Evolutionary conservation across 2,888 invertebrate species (phyloP).

Genomic region (Opisthograptis luteolata): DNA sequence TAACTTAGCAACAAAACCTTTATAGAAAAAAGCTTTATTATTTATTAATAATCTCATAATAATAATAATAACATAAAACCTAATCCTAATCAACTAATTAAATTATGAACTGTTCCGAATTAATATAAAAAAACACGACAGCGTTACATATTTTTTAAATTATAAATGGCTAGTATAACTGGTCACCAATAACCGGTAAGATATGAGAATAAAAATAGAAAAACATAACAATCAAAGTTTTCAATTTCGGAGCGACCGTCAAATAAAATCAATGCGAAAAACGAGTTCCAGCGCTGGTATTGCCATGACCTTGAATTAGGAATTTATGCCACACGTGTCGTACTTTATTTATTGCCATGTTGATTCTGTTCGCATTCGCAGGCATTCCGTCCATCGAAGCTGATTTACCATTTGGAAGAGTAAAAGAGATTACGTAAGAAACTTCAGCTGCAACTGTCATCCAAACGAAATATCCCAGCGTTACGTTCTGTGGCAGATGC

Average conservation of each 20-base stretch:
- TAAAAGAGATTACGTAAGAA: not conserved
- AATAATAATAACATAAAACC: not conserved
- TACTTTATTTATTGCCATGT: constrained; percentile 43
- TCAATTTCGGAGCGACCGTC: constrained; percentile 18
- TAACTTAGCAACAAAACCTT: too few species aligned
- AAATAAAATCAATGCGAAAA: constrained; percentile 10
- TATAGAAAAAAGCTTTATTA: too few species aligned
- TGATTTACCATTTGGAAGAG: constrained; percentile 4
- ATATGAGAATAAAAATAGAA: constrained; percentile 7
- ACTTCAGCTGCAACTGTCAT: too few species aligned
- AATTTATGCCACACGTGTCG: constrained; percentile 66
- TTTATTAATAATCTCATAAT: too few species aligned
- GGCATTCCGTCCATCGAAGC: constrained; percentile 27
- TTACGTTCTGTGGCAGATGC: too few species aligned
- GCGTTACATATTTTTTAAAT: too few species aligned
- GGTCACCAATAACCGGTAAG: not conserved
- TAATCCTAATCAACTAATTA: too few species aligned
- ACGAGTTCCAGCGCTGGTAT: constrained; percentile 13
- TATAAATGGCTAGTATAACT: not conserved
- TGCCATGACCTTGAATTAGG: constrained; percentile 48
- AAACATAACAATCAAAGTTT: constrained; percentile 14
- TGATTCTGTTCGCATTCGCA: constrained; percentile 34
- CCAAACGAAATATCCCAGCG: too few species aligned
- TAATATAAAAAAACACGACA: too few species aligned
- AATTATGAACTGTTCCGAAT: not conserved